Conservation (phyloP, 92 coral and sea anemone genomes). For the Porites cylindrica region DNA sequence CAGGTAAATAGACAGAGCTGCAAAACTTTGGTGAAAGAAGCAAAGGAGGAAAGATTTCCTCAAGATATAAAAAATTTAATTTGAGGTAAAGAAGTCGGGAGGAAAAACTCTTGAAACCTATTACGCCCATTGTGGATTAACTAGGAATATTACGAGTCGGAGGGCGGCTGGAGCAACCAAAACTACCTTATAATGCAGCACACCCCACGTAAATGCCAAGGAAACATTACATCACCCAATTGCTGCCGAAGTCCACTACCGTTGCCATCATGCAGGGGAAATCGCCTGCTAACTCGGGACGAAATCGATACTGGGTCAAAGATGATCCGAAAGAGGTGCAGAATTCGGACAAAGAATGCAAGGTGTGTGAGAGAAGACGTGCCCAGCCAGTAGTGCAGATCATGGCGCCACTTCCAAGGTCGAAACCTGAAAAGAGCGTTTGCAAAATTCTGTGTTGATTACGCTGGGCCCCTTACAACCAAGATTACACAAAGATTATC, state of each 20-base stretch:
- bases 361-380: no score
- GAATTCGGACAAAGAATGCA: no score
- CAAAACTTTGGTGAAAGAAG: slow-evolving; percentile 31
- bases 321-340: no score
- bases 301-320: no score
- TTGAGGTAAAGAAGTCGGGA: slow-evolving; percentile 24
- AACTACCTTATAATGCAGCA: slow-evolving; percentile 32
- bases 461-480: slow-evolving; percentile 8
- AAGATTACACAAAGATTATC: slow-evolving; percentile 6
- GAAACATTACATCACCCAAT: slow-evolving; percentile 48
- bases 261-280: slow-evolving; percentile 4
- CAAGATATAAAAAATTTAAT: slow-evolving; percentile 26
- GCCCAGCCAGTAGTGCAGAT: no score
- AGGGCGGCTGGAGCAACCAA: slow-evolving; percentile 30
- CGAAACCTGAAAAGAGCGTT: slow-evolving; percentile 47
- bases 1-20: slow-evolving; percentile 20
- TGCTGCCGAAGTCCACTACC: slow-evolving; percentile 47
- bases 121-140: slow-evolving; percentile 40
- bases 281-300: no score
- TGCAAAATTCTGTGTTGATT: slow-evolving; percentile 22
- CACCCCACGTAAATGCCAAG: slow-evolving; percentile 42
- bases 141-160: slow-evolving; percentile 38
- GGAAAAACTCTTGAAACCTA: slow-evolving; percentile 36
- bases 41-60: slow-evolving; percentile 43
- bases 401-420: slow-evolving; percentile 37